A percentile compares a stretch with the other conserved stretches of the same genome.
Evolutionary conservation across 2,797 vertebrate genomes (phyloP).

Genomic region (Chaenodraco wilsoni): DNA sequence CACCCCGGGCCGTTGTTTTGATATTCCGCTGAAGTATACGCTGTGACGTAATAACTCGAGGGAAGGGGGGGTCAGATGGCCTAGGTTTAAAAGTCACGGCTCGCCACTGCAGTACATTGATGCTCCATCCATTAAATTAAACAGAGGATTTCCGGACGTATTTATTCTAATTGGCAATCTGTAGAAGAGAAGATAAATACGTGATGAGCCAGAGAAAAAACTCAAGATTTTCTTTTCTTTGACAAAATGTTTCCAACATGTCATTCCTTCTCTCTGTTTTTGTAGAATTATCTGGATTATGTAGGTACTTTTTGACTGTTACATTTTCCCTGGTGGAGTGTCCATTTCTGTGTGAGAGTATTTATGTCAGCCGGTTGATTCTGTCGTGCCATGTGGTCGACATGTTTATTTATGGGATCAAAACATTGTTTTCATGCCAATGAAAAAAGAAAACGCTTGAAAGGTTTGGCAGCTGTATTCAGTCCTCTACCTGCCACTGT

Average conservation of each 20-base stretch:
- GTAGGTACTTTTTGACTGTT: conserved; percentile 31
- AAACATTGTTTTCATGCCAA: conserved; percentile 40
- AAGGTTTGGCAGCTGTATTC: conserved; percentile 28
- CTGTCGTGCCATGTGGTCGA: conserved; percentile 16
- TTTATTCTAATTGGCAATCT: conserved; percentile 5
- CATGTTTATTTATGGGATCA: conserved; percentile 57
- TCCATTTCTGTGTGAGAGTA: conserved; percentile 31
- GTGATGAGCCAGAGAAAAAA: background rate
- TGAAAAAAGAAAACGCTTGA: conserved; percentile 47
- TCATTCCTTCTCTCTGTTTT: conserved; percentile 8
- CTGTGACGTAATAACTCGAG: too few relatives aligned
- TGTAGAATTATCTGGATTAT: conserved; percentile 10
- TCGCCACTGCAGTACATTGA: background rate
- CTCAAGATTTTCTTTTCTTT: background rate
- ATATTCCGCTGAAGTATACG: too few relatives aligned
- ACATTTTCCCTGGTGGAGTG: conserved; percentile 27
- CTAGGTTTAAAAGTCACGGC: too few relatives aligned
- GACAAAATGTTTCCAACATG: background rate
- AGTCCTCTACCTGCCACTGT: conserved; percentile 11
- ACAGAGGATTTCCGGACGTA: conserved; percentile 4
- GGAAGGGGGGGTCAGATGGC: too few relatives aligned
- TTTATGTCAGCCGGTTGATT: conserved; percentile 42
- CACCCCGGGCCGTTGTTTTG: too few relatives aligned
- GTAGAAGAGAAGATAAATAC: background rate
- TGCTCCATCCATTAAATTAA: background rate